Evolutionary conservation across 2,888 invertebrate species (phyloP).

Genomic region (Liposcelis brunnea): DNA sequence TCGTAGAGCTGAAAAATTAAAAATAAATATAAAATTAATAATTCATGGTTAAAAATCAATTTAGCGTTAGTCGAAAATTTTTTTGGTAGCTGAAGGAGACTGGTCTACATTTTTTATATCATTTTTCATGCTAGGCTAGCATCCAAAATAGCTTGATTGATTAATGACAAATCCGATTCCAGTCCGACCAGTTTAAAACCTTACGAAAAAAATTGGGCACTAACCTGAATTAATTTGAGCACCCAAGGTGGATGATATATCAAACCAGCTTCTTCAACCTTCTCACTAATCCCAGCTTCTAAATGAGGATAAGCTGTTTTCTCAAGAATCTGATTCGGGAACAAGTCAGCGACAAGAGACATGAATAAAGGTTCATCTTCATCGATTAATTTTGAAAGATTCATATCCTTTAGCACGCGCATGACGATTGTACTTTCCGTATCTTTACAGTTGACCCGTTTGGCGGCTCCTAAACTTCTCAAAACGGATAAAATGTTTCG

Average conservation of each 20-base stretch:
- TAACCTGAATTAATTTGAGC: slow-evolving; percentile 76
- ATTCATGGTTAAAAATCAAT: too few species aligned
- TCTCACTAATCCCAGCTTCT: slow-evolving; percentile 70
- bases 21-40: slow-evolving; percentile 9
- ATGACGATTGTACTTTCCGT: slow-evolving; percentile 92
- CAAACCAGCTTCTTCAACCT: slow-evolving; percentile 63
- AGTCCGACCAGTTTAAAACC: too few species aligned
- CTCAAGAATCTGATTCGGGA: slow-evolving; percentile 86
- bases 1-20: slow-evolving; percentile 55
- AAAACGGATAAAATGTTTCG: slow-evolving; percentile 90
- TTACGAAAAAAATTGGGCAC: too few species aligned
- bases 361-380: slow-evolving; percentile 97
- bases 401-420: slow-evolving; percentile 87
- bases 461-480: slow-evolving; percentile 80
- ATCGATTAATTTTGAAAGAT: slow-evolving; percentile 85
- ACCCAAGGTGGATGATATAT: slow-evolving; percentile 92
- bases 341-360: slow-evolving; percentile 85
- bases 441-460: slow-evolving; percentile 79
- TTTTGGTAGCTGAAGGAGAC: too few species aligned
- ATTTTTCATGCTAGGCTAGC: too few species aligned
- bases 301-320: slow-evolving; percentile 80
- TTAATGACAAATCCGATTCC: too few species aligned
- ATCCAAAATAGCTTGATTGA: too few species aligned
- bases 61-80: slow-evolving; percentile 7
- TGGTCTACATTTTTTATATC: too few species aligned